phyloP scores from a whole-genome alignment of 2,797 vertebrate species.

The Onychomys arenicola region DNA sequence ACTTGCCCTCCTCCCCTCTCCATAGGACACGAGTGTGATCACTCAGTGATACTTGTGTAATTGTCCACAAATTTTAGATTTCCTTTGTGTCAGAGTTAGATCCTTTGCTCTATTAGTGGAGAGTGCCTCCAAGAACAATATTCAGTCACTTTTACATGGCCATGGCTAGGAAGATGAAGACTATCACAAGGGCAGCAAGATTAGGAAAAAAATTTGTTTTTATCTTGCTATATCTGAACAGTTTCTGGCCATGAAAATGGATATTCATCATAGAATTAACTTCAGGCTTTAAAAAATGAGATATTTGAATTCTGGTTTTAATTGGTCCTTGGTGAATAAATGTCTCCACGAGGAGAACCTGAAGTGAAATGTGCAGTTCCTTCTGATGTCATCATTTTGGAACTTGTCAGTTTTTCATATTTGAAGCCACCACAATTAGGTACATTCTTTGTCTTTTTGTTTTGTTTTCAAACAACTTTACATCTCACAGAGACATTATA shows the following conservation, averaged over 20 bases:
- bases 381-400: not conserved
- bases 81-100: conserved; percentile 13
- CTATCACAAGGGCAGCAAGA: not conserved
- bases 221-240: not conserved
- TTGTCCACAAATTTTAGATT: not conserved
- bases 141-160: not conserved
- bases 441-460: not conserved
- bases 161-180: not conserved
- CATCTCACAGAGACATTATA: not conserved
- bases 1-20: not conserved
- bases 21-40: not conserved
- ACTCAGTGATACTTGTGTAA: not conserved
- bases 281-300: conserved; percentile 1
- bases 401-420: not conserved
- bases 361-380: not conserved
- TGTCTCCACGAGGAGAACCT: not conserved
- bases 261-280: not conserved
- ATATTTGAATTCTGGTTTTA: conserved; percentile 24
- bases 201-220: not conserved
- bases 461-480: conserved; percentile 1
- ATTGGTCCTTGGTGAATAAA: not conserved
- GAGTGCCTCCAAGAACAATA: not conserved
- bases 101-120: not conserved
- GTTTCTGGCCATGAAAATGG: not conserved
- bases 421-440: not conserved